These are phyloP conservation scores for Molothrus aeneus DNA, from an alignment of 2,797 vertebrate genomes.

Conservation along the genomic window DNA sequence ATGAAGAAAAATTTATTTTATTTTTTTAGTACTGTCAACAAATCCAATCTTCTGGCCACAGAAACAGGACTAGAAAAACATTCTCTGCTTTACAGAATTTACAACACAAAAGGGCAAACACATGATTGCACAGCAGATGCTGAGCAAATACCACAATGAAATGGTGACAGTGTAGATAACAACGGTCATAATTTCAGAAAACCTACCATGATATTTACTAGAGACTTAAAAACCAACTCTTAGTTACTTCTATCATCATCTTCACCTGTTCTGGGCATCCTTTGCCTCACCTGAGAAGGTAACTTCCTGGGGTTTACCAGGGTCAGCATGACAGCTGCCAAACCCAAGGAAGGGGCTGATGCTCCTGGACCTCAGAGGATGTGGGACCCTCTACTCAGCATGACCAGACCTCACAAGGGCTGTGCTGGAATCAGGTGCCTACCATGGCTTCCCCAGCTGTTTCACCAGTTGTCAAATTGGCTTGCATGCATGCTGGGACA, in stretches of 20 bases:
- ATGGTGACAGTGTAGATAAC: background rate
- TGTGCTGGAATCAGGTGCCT: background rate
- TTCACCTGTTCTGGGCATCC: background rate
- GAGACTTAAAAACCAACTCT: background rate
- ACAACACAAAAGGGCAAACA: background rate
- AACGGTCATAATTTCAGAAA: background rate
- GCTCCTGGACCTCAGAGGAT: background rate
- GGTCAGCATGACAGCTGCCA: background rate
- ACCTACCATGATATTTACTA: background rate
- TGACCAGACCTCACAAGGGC: background rate
- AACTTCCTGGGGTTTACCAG: background rate
- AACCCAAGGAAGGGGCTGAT: background rate
- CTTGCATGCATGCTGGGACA: background rate
- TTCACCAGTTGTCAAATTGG: background rate
- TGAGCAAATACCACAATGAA: background rate
- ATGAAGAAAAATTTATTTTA: background rate
- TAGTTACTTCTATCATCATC: background rate
- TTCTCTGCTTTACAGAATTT: background rate
- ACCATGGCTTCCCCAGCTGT: background rate
- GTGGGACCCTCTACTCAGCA: background rate
- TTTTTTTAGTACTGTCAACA: background rate
- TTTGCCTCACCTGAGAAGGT: background rate
- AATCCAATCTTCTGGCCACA: background rate
- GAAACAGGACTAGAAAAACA: background rate
- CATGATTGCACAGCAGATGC: background rate